Evolutionary conservation across 2,113 vertebrate species (phyloP).

Genomic region (Chlamydotis undulata): DNA sequence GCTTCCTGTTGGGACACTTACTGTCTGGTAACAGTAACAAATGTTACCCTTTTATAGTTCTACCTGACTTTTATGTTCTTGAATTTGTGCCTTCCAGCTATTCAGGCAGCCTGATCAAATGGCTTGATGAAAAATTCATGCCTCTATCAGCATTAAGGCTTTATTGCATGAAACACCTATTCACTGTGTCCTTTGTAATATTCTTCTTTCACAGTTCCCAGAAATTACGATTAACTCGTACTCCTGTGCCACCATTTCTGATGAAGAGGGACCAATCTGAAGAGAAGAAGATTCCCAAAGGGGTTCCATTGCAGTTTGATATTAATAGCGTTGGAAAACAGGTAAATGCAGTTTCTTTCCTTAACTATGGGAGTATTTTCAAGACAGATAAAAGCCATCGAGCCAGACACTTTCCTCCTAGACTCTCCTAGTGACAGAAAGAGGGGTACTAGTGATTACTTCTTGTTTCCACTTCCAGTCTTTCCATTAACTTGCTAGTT

Average conservation of each 20-base stretch:
- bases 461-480: not conserved
- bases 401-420: not conserved
- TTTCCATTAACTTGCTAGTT: not conserved
- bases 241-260: conserved; percentile 75
- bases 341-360: conserved; percentile 69
- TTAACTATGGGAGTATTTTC: not conserved
- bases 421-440: not conserved
- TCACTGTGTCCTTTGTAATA: not conserved
- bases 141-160: not conserved
- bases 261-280: conserved; percentile 81
- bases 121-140: not conserved
- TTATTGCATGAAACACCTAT: not conserved
- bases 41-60: not conserved
- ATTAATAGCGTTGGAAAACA: conserved; percentile 97
- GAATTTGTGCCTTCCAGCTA: not conserved
- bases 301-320: conserved; percentile 92
- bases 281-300: conserved; percentile 90
- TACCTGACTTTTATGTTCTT: not conserved
- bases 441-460: not conserved
- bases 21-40: not conserved
- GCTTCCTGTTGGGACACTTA: not conserved
- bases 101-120: not conserved
- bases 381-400: not conserved
- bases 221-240: conserved; percentile 85
- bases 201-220: conserved; percentile 77